Conservation (phyloP, 2,888 invertebrate genomes). For the Dryococelus australis region DNA sequence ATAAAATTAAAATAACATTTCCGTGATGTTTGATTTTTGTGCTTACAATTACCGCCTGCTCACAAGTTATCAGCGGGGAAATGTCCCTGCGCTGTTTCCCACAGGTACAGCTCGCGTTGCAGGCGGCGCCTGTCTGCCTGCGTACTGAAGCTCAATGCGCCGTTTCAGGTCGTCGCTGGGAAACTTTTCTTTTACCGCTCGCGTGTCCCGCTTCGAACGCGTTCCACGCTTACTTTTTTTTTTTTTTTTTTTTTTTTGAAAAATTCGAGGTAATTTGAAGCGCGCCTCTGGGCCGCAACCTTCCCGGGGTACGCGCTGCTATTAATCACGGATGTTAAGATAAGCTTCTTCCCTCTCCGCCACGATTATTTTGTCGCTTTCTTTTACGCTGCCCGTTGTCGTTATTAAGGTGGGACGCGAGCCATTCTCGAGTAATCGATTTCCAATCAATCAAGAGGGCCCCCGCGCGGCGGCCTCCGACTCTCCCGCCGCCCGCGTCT, state of each 20-base stretch:
- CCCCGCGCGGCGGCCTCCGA: not conserved
- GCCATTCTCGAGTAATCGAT: conserved; percentile 11
- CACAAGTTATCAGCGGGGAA: too few species aligned
- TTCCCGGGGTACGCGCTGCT: not conserved
- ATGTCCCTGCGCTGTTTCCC: too few species aligned
- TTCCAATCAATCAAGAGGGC: conserved; percentile 16
- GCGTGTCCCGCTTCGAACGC: not conserved
- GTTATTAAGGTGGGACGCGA: conserved; percentile 16
- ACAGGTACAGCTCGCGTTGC: too few species aligned
- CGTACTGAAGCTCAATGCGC: not conserved
- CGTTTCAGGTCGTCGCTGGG: not conserved
- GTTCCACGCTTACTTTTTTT: not conserved
- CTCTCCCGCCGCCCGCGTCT: not conserved
- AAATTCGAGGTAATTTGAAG: conserved; percentile 16
- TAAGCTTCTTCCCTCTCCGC: not conserved
- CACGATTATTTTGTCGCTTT: conserved; percentile 1
- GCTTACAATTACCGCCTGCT: too few species aligned
- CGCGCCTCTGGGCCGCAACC: not conserved
- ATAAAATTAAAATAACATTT: too few species aligned
- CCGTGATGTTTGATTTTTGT: too few species aligned
- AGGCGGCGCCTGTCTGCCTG: too few species aligned
- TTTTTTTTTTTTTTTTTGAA: not conserved
- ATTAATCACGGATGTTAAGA: conserved; percentile 10
- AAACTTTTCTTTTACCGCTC: not conserved
- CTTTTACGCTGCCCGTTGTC: not conserved